Percentiles rank a stretch among this genome's conserved stretches.
These are phyloP conservation scores for Eptesicus fuscus DNA, from an alignment of 2,113 vertebrate species.

Conservation along the genomic window DNA sequence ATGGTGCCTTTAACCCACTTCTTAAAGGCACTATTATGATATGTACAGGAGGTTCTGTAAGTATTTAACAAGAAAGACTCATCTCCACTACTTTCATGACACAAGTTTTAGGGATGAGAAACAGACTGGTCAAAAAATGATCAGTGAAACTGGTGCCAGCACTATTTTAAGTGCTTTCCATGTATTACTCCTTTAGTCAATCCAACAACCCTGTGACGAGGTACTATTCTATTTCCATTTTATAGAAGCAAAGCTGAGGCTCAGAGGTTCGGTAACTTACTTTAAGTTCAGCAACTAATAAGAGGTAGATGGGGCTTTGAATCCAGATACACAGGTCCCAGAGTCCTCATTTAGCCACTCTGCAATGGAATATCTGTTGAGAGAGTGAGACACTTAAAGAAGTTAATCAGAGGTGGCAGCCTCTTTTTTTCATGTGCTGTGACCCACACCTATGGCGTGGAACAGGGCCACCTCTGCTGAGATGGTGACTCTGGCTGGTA, in stretches of 20 bases:
- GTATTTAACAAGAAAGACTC: not conserved
- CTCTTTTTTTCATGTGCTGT: not conserved
- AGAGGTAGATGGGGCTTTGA: not conserved
- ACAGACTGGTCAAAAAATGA: not conserved
- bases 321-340: not conserved
- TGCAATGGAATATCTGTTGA: not conserved
- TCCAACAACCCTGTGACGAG: not conserved
- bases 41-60: not conserved
- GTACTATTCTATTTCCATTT: not conserved
- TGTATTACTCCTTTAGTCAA: not conserved
- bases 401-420: not conserved
- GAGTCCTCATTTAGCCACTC: not conserved
- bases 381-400: not conserved
- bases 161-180: not conserved
- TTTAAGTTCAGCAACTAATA: not conserved
- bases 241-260: not conserved
- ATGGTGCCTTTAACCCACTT: not conserved
- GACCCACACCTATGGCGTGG: not conserved
- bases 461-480: not conserved
- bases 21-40: not conserved
- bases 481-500: slow-evolving; percentile 11
- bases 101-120: not conserved
- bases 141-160: not conserved
- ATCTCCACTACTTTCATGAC: not conserved
- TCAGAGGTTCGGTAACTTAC: not conserved